Percentiles rank a stretch among this genome's conserved stretches.
These are phyloP conservation scores for Rhipidura dahli DNA, from an alignment of 2,113 vertebrate genomes.

Conservation along the genomic window DNA sequence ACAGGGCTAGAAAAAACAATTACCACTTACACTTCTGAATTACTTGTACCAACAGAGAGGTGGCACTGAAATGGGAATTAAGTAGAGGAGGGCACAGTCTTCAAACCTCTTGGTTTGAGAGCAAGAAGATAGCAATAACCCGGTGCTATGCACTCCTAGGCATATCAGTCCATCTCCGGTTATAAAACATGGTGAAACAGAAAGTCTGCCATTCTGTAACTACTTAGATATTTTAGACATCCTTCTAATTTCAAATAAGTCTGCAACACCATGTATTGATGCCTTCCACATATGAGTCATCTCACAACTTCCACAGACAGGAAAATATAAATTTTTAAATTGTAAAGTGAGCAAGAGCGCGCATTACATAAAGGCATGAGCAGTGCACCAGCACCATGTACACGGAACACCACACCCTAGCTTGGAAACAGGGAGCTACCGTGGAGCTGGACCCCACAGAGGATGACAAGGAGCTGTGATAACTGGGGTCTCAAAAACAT, in stretches of 20 bases:
- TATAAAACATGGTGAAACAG: not conserved
- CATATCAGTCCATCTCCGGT: not conserved
- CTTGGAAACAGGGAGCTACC: not conserved
- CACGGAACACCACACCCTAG: conserved; percentile 28
- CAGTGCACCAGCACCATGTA: not conserved
- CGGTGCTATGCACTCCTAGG: accelerated
- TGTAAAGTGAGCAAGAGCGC: not conserved
- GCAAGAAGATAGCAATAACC: accelerated
- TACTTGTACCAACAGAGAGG: not conserved
- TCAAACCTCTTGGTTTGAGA: not conserved
- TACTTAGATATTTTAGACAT: not conserved
- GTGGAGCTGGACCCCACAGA: not conserved
- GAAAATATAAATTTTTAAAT: not conserved
- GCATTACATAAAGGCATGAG: not conserved
- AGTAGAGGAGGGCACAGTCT: not conserved
- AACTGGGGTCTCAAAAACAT: not conserved
- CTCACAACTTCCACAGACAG: not conserved
- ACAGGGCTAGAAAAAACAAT: not conserved
- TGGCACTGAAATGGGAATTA: not conserved
- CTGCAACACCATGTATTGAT: not conserved
- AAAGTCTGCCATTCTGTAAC: not conserved
- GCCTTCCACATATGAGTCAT: not conserved
- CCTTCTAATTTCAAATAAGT: not conserved
- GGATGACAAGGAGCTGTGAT: not conserved
- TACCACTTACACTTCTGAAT: not conserved